These are phyloP conservation scores for Metacarcinus magister DNA, from an alignment of 2,888 invertebrate genomes.

Conservation along the genomic window DNA sequence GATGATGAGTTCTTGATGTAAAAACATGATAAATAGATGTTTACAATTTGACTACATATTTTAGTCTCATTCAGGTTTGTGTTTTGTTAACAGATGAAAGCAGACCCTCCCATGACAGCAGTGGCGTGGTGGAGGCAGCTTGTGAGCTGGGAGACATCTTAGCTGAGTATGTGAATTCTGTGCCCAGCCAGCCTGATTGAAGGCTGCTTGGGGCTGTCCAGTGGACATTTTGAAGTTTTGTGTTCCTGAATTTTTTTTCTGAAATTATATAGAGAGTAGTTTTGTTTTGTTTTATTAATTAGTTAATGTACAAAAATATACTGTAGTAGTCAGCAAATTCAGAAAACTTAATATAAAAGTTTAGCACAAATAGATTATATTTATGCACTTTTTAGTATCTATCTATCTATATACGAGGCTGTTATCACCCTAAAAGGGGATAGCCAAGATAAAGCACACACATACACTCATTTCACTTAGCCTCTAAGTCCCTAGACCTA, in stretches of 20 bases:
- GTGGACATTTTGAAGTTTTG: background rate
- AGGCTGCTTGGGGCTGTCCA: background rate
- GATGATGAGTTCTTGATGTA: background rate
- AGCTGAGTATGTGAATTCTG: conserved; percentile 78
- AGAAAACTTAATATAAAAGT: background rate
- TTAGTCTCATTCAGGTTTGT: background rate
- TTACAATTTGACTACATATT: background rate
- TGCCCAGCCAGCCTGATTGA: conserved; percentile 73
- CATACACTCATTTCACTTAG: no score
- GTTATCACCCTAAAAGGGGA: no score
- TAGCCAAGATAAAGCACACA: no score
- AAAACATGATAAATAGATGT: background rate
- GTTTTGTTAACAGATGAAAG: conserved; percentile 47
- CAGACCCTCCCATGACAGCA: background rate
- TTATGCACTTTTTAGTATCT: background rate
- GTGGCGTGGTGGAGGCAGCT: conserved; percentile 76
- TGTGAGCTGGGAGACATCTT: conserved; percentile 78
- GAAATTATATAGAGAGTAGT: background rate
- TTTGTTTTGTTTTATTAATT: background rate
- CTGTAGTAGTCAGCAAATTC: background rate
- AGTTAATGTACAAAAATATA: background rate
- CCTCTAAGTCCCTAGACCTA: no score
- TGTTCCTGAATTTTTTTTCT: background rate
- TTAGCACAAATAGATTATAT: background rate
- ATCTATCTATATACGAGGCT: no score